Evolutionary conservation across 2,113 vertebrate genomes (phyloP), one percentile per base, ranked within the genome.

Genomic region (Pachycephala philippinensis): DNA sequence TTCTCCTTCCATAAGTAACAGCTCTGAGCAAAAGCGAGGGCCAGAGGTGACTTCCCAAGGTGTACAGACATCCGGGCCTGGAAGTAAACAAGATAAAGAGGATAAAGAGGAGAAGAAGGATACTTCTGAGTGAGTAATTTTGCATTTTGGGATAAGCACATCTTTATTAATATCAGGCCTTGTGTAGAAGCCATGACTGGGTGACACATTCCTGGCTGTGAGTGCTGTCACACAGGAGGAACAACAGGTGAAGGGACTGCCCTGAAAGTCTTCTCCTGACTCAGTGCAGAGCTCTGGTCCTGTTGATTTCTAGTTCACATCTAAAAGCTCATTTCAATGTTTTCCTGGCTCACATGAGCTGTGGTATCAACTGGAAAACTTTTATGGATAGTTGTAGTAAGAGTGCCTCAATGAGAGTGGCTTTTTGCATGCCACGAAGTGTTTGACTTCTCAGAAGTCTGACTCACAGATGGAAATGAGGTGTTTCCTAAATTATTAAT

Each of bases 31-130:
- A 90, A 99, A 99, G 96, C 98, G 99, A 95, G 99, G 98, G 13
- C 98, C 99, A 3, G 99, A 99, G 85, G 98, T 99, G 95, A 99
- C 99, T 17, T 99, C 99, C 33, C 99, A 99, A 91, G 99, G 99
- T 35, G 99, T 99, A 31, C 99, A 99, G 97, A 99, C 99, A 17
- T 99, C 98, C 1, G 98, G 98, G 59, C 98, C 98, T 71, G 98
- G 98, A 35, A 98, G 96, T 85, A 99, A 99, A 94, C 98, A 98
- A 59, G 99, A 99, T 39, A 98, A 98, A 56, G 98, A 99, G 44
- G 99, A 99, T 60, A 99, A 99, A 97, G 99, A 99, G 53, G 99
- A 99, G 89, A 99, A 99, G 96, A 99, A 99, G 84, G 99, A 98
- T 14, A 98, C 99, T 80, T 98, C 99, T 81, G 99, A 99, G 99